Evolutionary conservation across 2,888 invertebrate genomes (phyloP).

Genomic region (Drepanosiphum platanoidis): DNA sequence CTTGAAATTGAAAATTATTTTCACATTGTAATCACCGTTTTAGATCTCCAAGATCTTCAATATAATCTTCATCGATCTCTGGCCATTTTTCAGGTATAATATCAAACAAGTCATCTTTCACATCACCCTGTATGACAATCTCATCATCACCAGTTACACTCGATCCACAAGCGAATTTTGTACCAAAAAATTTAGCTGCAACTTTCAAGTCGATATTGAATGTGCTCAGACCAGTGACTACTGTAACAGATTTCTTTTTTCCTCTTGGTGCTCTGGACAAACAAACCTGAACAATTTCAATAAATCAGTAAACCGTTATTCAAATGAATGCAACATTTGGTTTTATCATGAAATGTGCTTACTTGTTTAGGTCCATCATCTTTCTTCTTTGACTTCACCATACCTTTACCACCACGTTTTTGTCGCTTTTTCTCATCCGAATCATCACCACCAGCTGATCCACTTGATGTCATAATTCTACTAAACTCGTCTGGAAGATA

Average conservation of each 20-base stretch:
- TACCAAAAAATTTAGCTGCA: constrained; percentile 97
- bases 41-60: constrained; percentile 92
- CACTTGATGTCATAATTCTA: constrained; percentile 77
- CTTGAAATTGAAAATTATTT: constrained; percentile 65
- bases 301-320: constrained; percentile 50
- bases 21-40: constrained; percentile 75
- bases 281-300: constrained; percentile 66
- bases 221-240: constrained; percentile 93
- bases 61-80: constrained; percentile 91
- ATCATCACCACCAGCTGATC: constrained; percentile 74
- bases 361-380: constrained; percentile 88
- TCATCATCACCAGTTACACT: constrained; percentile 99
- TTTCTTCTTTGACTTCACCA: constrained; percentile 94
- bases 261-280: constrained; percentile 92
- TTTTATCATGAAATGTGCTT: constrained; percentile 65
- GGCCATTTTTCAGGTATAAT: constrained; percentile 99
- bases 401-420: constrained; percentile 96
- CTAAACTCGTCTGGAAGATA: constrained; percentile 94
- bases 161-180: constrained; percentile 98
- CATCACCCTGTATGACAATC: constrained; percentile 99
- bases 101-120: constrained; percentile 97
- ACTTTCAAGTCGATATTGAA: constrained; percentile 98
- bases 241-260: constrained; percentile 98
- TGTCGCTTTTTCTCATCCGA: constrained; percentile 94
- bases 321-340: too few species aligned